These are phyloP conservation scores for Macroramphosus scolopax DNA, from an alignment of 2,797 vertebrate genomes.

Conservation along the genomic window DNA sequence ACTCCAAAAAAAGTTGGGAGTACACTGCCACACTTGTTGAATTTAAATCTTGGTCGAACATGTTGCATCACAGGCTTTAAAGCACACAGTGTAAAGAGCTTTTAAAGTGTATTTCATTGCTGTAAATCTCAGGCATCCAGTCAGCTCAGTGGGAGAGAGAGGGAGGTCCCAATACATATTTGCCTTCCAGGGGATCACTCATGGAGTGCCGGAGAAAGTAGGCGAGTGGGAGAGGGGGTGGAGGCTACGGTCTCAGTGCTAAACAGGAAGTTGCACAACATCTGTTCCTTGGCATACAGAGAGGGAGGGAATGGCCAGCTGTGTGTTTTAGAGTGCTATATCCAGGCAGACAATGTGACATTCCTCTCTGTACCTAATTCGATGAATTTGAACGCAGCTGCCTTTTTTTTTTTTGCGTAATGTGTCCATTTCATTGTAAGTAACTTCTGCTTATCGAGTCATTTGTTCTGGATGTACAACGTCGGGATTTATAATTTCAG, in stretches of 20 bases:
- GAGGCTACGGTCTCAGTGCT: constrained; percentile 53
- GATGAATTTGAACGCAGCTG: constrained; percentile 29
- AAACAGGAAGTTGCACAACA: constrained; percentile 77
- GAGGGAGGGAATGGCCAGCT: constrained; percentile 63
- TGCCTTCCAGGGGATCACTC: constrained; percentile 48
- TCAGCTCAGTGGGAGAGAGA: constrained; percentile 21
- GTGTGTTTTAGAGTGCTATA: constrained; percentile 41
- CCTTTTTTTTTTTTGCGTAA: constrained; percentile 17
- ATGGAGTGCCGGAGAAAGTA: constrained; percentile 40
- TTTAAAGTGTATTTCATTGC: constrained; percentile 4
- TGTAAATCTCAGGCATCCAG: constrained; percentile 9
- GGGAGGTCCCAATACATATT: constrained; percentile 49
- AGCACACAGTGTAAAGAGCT: not conserved
- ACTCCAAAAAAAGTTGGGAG: constrained; percentile 18
- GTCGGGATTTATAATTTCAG: constrained; percentile 31
- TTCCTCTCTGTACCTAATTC: constrained; percentile 45
- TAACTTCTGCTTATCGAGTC: constrained; percentile 1
- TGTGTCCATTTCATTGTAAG: constrained; percentile 30
- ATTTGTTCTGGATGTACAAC: not conserved
- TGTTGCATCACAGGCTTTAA: not conserved
- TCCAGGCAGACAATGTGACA: constrained; percentile 40
- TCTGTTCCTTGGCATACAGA: constrained; percentile 65
- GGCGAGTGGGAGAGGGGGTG: constrained; percentile 44
- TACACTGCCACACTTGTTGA: constrained; percentile 3
- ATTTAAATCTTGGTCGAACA: constrained; percentile 1